A percentile compares a stretch with the other conserved stretches of the same genome.
phyloP scores from a whole-genome alignment of 2,113 vertebrate genomes.

The Saguinus imperator region DNA sequence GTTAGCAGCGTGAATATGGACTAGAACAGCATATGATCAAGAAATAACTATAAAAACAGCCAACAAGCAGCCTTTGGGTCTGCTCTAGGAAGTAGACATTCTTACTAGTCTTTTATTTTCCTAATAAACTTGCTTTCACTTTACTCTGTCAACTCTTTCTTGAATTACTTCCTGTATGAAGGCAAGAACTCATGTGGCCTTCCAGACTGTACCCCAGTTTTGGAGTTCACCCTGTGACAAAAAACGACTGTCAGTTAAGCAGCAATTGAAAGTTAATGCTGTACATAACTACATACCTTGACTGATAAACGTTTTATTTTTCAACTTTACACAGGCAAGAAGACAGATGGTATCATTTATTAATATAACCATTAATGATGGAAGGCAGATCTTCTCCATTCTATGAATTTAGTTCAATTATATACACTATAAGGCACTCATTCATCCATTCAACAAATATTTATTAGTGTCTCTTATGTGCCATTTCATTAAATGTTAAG shows the following conservation, averaged over 20 bases:
- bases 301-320: not conserved
- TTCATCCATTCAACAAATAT: not conserved
- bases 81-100: no score
- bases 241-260: not conserved
- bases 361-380: not conserved
- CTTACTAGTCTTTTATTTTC: no score
- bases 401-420: not conserved
- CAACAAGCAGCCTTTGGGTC: no score
- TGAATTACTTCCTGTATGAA: no score
- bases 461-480: not conserved
- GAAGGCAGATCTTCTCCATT: not conserved
- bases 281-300: not conserved
- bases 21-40: no score
- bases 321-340: not conserved
- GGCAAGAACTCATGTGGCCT: no score
- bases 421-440: not conserved
- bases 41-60: no score
- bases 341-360: not conserved
- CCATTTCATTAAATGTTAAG: not conserved
- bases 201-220: no score
- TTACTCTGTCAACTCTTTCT: no score
- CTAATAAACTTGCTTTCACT: no score
- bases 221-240: no score
- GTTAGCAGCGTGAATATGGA: no score
- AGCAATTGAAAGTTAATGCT: not conserved